phyloP scores from a whole-genome alignment of 2,888 invertebrate species.

The Lasioglossum lativentre region DNA sequence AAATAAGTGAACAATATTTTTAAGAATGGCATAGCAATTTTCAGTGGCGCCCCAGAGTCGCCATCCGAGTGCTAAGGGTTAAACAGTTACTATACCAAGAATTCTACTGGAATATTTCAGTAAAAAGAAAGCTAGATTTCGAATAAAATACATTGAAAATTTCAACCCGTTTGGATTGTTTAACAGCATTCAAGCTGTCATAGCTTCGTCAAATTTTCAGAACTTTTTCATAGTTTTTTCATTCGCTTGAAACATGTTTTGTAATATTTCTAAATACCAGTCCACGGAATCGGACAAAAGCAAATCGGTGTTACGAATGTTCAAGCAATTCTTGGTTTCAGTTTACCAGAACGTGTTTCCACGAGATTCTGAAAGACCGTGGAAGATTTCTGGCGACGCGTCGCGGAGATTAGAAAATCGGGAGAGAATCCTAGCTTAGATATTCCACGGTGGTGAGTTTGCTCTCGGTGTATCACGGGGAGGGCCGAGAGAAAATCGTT shows the following conservation, averaged over 20 bases:
- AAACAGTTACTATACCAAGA: too few species aligned
- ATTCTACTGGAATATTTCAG: too few species aligned
- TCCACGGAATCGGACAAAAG: neutral
- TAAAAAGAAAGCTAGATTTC: too few species aligned
- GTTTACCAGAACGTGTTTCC: neutral
- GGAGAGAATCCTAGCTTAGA: constrained; percentile 28
- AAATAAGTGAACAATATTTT: too few species aligned
- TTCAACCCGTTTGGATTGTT: too few species aligned
- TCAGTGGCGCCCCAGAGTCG: too few species aligned
- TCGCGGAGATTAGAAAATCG: constrained; percentile 22
- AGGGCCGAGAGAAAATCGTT: constrained; percentile 62
- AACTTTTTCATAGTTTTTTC: neutral
- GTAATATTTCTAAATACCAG: neutral
- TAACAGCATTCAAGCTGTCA: neutral
- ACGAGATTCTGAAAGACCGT: neutral
- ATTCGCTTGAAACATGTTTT: neutral
- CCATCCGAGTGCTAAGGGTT: too few species aligned
- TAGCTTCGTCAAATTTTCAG: neutral
- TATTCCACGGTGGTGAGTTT: constrained; percentile 47
- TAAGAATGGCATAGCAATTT: too few species aligned
- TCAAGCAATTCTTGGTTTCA: neutral
- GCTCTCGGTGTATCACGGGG: constrained; percentile 7
- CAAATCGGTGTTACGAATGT: neutral
- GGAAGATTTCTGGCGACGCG: neutral
- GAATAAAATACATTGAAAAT: too few species aligned